A percentile compares a stretch with the other conserved stretches of the same genome.
These are phyloP conservation scores for Xanthostigma xanthostigma DNA, from an alignment of 2,888 invertebrate genomes.

Conservation along the genomic window DNA sequence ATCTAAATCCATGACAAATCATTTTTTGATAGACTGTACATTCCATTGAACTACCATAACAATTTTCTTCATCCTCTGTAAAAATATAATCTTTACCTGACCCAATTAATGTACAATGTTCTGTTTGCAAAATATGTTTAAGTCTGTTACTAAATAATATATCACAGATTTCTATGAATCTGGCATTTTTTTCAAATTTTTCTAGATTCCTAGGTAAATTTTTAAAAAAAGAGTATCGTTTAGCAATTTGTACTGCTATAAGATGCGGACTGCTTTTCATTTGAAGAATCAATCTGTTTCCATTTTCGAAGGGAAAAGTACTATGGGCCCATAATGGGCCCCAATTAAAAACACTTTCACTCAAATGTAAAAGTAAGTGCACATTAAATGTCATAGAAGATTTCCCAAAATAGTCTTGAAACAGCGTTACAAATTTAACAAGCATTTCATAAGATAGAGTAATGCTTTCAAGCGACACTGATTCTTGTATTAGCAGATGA, in stretches of 20 bases:
- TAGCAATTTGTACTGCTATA: background rate
- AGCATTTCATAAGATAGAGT: background rate
- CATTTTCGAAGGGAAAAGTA: conserved; percentile 11
- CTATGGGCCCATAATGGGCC: conserved; percentile 12
- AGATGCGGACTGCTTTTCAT: background rate
- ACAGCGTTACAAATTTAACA: background rate
- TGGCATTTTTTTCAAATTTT: background rate
- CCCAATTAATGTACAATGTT: background rate
- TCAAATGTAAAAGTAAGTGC: conserved; percentile 12
- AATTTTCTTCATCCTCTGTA: background rate
- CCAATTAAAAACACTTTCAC: conserved; percentile 12
- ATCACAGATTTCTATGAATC: background rate
- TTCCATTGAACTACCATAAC: no score
- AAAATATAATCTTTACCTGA: background rate
- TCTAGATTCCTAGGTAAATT: background rate
- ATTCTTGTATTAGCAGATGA: background rate
- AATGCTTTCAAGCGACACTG: background rate
- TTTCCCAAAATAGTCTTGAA: conserved; percentile 4
- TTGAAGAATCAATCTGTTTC: conserved; percentile 4
- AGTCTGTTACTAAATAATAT: background rate
- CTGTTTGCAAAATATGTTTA: background rate
- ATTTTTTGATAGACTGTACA: no score
- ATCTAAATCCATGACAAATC: no score
- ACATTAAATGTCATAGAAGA: conserved; percentile 11
- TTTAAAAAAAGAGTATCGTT: background rate